A percentile compares a stretch with the other conserved stretches of the same genome.
phyloP scores from a whole-genome alignment of 1,140 invertebrate genomes.

The Cotesia chilonis region DNA sequence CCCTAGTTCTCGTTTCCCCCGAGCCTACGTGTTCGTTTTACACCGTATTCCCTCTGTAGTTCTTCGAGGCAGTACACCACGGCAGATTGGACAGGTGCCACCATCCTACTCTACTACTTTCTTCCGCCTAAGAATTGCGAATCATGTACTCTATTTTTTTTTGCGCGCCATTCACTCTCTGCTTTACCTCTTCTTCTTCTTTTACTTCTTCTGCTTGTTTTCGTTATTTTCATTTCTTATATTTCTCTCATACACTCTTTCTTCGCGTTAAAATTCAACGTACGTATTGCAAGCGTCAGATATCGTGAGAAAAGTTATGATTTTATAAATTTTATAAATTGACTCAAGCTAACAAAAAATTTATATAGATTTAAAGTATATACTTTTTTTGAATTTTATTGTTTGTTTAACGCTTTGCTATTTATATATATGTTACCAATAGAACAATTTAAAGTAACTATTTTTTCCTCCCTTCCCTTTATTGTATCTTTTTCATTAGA shows the following conservation, averaged over 20 bases:
- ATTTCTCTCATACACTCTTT: background rate
- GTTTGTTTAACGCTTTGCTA: no score
- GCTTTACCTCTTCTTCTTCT: background rate
- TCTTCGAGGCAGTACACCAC: conserved; percentile 25
- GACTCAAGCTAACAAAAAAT: conserved; percentile 13
- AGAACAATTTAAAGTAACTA: no score
- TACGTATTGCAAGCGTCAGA: conserved; percentile 26
- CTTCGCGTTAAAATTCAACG: conserved; percentile 18
- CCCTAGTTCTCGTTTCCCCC: background rate
- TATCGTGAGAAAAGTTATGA: conserved; percentile 32
- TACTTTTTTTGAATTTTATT: background rate
- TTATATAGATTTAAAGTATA: background rate
- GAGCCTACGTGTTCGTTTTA: conserved; percentile 34
- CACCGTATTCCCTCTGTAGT: conserved; percentile 32
- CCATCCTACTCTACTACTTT: conserved; percentile 30
- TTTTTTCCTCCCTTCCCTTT: no score
- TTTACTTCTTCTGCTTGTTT: background rate
- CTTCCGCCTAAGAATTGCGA: conserved; percentile 21
- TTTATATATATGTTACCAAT: no score
- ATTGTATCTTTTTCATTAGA: no score
- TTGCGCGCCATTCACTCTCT: background rate
- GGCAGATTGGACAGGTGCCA: conserved; percentile 38
- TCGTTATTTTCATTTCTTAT: background rate
- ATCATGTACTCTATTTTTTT: conserved; percentile 36
- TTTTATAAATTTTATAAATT: conserved; percentile 24